A percentile compares a stretch with the other conserved stretches of the same genome.
Evolutionary conservation across 2,113 vertebrate genomes (phyloP).

Genomic region (Trematomus loennbergii): DNA sequence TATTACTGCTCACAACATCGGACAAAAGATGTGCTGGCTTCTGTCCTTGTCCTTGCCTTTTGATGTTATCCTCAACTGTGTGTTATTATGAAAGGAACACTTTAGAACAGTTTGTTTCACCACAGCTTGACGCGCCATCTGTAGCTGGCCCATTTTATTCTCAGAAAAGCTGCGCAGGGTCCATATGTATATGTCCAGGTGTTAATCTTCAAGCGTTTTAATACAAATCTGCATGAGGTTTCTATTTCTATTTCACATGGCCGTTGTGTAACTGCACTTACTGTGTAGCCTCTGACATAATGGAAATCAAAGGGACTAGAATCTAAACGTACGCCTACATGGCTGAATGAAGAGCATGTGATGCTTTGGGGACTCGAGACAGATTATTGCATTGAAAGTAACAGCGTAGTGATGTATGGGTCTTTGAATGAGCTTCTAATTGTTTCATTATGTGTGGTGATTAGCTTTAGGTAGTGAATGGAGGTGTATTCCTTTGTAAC

Average conservation of each 20-base stretch:
- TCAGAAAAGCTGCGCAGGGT: conserved; percentile 18
- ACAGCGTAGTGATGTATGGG: conserved; percentile 14
- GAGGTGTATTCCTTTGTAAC: conserved; percentile 18
- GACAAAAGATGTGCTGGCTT: not conserved
- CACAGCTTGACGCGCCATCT: conserved; percentile 55
- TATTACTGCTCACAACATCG: not conserved
- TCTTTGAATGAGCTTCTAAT: conserved; percentile 57
- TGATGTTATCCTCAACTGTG: conserved; percentile 16
- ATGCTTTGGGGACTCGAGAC: not conserved
- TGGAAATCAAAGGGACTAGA: not conserved
- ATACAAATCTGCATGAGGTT: not conserved
- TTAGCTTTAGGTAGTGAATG: conserved; percentile 19
- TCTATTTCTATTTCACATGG: not conserved
- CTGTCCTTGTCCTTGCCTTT: conserved; percentile 25
- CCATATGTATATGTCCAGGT: conserved; percentile 12
- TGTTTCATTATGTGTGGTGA: conserved; percentile 42
- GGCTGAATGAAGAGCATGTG: not conserved
- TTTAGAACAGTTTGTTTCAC: conserved; percentile 25
- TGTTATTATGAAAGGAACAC: conserved; percentile 25
- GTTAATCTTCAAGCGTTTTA: conserved; percentile 9
- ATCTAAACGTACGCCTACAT: not conserved
- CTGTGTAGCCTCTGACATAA: not conserved
- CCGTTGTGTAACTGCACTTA: not conserved
- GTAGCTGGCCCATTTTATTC: conserved; percentile 34
- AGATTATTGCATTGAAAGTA: conserved; percentile 21